Conservation (phyloP, 2,888 invertebrate species). For the Thymelicus lineola region DNA sequence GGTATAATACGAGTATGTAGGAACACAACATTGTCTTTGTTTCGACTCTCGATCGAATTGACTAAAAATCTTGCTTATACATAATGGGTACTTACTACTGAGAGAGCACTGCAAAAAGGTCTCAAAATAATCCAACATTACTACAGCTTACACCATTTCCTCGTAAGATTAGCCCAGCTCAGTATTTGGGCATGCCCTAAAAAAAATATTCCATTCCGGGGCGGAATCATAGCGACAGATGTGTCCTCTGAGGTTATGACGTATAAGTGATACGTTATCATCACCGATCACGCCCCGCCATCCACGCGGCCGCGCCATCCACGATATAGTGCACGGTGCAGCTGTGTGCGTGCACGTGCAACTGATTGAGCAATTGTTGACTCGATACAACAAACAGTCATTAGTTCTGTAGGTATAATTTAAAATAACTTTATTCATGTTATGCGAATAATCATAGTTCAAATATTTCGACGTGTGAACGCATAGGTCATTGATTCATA, state of each 20-base stretch:
- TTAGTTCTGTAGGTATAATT: neutral
- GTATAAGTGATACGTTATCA: constrained; percentile 1
- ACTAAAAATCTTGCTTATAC: too few species aligned
- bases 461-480: neutral
- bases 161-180: too few species aligned
- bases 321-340: neutral
- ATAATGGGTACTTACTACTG: too few species aligned
- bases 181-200: too few species aligned
- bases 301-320: neutral
- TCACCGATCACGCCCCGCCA: neutral
- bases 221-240: neutral
- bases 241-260: neutral
- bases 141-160: too few species aligned
- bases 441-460: neutral
- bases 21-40: too few species aligned
- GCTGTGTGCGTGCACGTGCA: neutral
- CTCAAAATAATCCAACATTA: too few species aligned
- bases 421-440: neutral
- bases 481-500: neutral
- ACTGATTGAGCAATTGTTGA: neutral
- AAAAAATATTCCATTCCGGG: neutral
- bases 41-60: too few species aligned
- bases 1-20: too few species aligned
- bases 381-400: neutral
- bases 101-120: too few species aligned